Conservation (phyloP, 2,113 vertebrate species). For the Abramis brama region DNA sequence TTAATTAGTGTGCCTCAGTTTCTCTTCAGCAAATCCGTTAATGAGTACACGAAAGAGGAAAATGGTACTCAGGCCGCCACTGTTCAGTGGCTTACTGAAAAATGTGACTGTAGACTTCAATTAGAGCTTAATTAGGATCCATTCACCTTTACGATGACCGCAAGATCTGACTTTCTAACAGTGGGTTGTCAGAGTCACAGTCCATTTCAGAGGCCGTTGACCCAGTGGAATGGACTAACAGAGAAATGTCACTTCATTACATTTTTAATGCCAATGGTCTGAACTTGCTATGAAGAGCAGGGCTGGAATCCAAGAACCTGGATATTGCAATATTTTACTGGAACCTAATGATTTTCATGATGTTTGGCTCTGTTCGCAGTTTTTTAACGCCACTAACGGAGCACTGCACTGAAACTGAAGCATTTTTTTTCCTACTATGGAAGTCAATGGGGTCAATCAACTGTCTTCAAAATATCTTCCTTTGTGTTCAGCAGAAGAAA, state of each 20-base stretch:
- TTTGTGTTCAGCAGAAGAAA: no score
- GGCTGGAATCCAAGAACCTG: neutral
- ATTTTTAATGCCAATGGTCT: neutral
- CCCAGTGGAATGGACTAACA: slow-evolving; percentile 35
- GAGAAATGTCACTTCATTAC: slow-evolving; percentile 23
- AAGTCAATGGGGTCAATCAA: neutral
- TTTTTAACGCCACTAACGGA: neutral
- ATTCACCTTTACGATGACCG: slow-evolving; percentile 27
- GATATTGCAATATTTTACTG: neutral
- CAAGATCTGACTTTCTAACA: neutral
- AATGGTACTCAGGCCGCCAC: slow-evolving; percentile 17
- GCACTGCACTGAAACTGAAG: neutral
- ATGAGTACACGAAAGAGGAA: slow-evolving; percentile 16
- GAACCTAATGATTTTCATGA: neutral
- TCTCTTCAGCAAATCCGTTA: slow-evolving; percentile 26
- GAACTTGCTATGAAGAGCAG: neutral
- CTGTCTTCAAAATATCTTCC: no score
- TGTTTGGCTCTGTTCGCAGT: slow-evolving; percentile 2
- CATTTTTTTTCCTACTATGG: no score
- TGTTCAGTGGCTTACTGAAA: slow-evolving; percentile 35
- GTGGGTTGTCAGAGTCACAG: neutral
- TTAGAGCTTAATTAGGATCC: slow-evolving; percentile 41
- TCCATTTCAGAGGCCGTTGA: slow-evolving; percentile 30
- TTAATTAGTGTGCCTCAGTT: slow-evolving; percentile 23
- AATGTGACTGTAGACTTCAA: slow-evolving; percentile 38